Base-by-base conservation (phyloP, 2,113 vertebrate genomes). In the Casuarius casuarius region DNA sequence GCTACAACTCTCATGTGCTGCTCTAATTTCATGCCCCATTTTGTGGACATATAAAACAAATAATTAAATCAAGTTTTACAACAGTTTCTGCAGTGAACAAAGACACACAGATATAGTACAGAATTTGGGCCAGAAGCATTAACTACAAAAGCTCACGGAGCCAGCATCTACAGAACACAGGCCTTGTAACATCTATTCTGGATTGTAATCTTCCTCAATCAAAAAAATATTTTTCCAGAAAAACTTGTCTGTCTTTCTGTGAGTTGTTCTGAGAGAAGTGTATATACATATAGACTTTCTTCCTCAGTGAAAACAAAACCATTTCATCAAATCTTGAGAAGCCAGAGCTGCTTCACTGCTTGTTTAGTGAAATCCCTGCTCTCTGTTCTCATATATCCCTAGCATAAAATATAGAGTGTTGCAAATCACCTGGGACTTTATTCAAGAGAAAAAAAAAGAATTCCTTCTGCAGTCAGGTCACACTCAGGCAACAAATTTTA, bases 391-490 rank as follows among this genome's bases (percentile, higher is more conserved):
- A 2, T 44, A 7, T 72, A 84, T 92, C 35, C 61, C 29, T 48
- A 75, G 38, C 65, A 54, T 79, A 92, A 94, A 87, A 40, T 21
- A 81, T n/a, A 75, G 12, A 89, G 51, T 4, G 2, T 38, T 90
- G n/a, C 42, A 92, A 85, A 94, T 87, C 93, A 75, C 21, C 3
- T 1, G 78, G 25, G 84, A 91, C 5, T 1, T 6, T 6, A 86
- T 54, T 13, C 3, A 8, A 86, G 72, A 75, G 84, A 77, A 70
- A 73, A 83, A 40, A 84, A 48, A 87, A 74, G 11, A 89, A 76
- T 66, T 58, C 23, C 74, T 92, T 94, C 59, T 87, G 80, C 54
- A 97, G 71, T 94, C 92, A 68, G 46, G 87, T 95, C 87, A 96
- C 92, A 92, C 88, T 73, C 84, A 65, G 79, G 72, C 12, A 58